Evolutionary conservation across 2,888 invertebrate species (phyloP), one percentile per base, ranked within the genome.

Genomic region (Furcula furcula): DNA sequence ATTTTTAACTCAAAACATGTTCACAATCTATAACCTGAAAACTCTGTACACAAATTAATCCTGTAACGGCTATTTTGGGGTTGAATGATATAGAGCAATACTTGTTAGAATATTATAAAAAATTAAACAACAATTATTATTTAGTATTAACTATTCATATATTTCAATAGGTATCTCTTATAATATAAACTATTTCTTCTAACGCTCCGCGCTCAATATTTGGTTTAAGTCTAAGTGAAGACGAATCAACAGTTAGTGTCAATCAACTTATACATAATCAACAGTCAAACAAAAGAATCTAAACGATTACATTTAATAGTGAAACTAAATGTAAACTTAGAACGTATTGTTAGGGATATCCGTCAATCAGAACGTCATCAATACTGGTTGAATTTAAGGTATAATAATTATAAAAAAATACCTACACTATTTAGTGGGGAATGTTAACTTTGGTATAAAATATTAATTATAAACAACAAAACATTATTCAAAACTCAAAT

Each of bases 401-500:
- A 55, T 50, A 46, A 55, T 55, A 45, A 51, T 56, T 57, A 63
- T 56, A 51, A 52, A 71, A 71, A 72, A 80, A 72, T 67, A 65
- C 58, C 78, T 86, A 86, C 60, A 65, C 85, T 87, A 87, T 84
- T 76, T 85, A 87, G 86, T 91, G 90, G 91, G 92, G 92, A 92
- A 92, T 92, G 92, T 92, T 92, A 91, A 92, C 92, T 92, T 92
- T 92, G 92, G 92, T 91, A 92, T 92, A 88, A 87, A 87, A 87
- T 86, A 86, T 85, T 86, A 87, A 83, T 85, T 79, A 81, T 80
- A 82, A 79, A 79, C 81, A 87, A 88, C 87, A 86, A 84, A 87
- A 87, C 82, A 73, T 82, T 74, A 67, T 79, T 52, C 74, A 81
- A 28, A 78, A 81, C 70, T 76, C 78, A 83, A 77, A 83, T 74